A percentile compares a stretch with the other conserved stretches of the same genome.
Evolutionary conservation across 2,113 vertebrate species (phyloP).

Genomic region (Leptosomus discolor): DNA sequence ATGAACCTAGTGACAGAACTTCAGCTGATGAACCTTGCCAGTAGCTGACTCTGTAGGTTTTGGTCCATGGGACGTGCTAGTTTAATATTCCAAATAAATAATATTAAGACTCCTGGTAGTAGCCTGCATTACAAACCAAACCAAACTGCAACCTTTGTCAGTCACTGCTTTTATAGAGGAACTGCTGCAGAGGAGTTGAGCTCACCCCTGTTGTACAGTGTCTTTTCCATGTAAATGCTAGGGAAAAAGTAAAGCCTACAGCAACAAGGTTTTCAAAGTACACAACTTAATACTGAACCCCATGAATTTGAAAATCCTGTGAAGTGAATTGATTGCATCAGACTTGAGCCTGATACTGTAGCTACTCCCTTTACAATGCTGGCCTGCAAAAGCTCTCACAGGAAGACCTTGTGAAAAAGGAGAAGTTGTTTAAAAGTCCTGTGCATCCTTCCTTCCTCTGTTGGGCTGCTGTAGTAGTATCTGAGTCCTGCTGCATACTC

Average conservation of each 20-base stretch:
- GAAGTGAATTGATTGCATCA: background rate
- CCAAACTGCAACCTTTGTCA: background rate
- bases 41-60: background rate
- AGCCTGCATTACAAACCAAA: background rate
- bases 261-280: background rate
- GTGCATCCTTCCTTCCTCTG: background rate
- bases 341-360: background rate
- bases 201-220: background rate
- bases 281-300: background rate
- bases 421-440: background rate
- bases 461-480: background rate
- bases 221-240: background rate
- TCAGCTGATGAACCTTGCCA: accelerated
- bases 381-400: background rate
- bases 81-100: background rate
- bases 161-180: background rate
- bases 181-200: background rate
- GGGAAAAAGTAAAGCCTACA: accelerated
- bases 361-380: background rate
- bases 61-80: background rate
- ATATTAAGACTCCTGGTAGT: background rate
- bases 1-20: background rate
- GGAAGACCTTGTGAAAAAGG: background rate
- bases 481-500: background rate
- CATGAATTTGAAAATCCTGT: accelerated